phyloP scores from a whole-genome alignment of 2,888 invertebrate species.

The Tryphoninae sp. region DNA sequence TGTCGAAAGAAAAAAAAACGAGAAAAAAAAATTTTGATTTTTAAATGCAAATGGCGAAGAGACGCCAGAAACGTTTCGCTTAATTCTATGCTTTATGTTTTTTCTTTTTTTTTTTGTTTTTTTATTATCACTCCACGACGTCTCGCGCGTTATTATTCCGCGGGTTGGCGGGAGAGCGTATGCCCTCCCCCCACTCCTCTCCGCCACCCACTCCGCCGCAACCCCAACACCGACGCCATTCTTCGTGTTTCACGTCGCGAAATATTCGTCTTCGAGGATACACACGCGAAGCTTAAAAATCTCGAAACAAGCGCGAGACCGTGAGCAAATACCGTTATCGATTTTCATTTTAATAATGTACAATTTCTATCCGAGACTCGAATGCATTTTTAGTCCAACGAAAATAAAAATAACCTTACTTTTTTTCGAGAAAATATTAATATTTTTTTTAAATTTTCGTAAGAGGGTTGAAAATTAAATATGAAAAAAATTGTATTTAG shows the following conservation, averaged over 20 bases:
- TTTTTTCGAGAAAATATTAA: too few species aligned
- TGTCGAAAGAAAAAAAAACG: not conserved
- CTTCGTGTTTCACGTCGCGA: not conserved
- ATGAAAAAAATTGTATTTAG: too few species aligned
- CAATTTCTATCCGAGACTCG: not conserved
- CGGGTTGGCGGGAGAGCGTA: conserved; percentile 33
- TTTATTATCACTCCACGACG: not conserved
- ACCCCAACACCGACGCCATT: too few species aligned
- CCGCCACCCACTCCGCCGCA: not conserved
- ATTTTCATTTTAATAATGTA: conserved; percentile 39
- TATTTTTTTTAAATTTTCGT: too few species aligned
- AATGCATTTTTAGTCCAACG: not conserved
- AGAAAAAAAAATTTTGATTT: not conserved
- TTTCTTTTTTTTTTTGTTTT: not conserved
- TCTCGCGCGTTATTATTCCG: conserved; percentile 14
- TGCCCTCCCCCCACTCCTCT: not conserved
- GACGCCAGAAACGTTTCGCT: not conserved
- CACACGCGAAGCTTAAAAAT: not conserved
- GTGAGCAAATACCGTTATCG: conserved; percentile 34
- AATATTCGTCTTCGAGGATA: conserved; percentile 13
- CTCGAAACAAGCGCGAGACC: not conserved
- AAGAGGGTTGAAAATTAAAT: too few species aligned
- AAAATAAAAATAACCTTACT: too few species aligned
- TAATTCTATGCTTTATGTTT: not conserved
- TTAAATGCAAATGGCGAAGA: not conserved